Conservation (phyloP, 2,888 invertebrate species). For the Helobdella robusta region DNA sequence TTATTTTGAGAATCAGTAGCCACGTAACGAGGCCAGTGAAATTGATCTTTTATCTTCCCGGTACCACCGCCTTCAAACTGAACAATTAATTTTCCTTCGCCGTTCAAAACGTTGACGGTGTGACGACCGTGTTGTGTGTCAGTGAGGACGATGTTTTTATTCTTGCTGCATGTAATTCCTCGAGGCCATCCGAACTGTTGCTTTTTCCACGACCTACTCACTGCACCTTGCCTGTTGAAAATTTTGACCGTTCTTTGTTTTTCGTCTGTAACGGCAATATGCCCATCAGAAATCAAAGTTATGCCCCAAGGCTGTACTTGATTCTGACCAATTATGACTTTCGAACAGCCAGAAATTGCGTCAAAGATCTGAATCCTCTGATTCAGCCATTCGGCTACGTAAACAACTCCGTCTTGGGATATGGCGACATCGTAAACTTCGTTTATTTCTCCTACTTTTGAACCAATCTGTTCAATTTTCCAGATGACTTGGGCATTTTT, state of each 20-base stretch:
- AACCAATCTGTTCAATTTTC: constrained; percentile 32
- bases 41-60: constrained; percentile 47
- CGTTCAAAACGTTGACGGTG: constrained; percentile 34
- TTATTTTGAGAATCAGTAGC: constrained; percentile 47
- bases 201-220: constrained; percentile 36
- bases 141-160: constrained; percentile 48
- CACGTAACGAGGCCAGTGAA: constrained; percentile 52
- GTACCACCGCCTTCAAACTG: constrained; percentile 40
- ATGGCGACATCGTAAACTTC: constrained; percentile 34
- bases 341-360: constrained; percentile 34
- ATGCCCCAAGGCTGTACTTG: constrained; percentile 39
- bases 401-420: constrained; percentile 34
- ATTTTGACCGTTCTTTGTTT: constrained; percentile 37
- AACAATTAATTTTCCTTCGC: constrained; percentile 31
- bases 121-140: constrained; percentile 45
- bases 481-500: constrained; percentile 27
- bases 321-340: constrained; percentile 33
- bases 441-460: constrained; percentile 32
- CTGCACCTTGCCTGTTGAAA: constrained; percentile 34
- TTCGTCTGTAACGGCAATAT: constrained; percentile 38
- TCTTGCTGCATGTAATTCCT: constrained; percentile 40
- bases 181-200: constrained; percentile 38
- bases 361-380: constrained; percentile 38
- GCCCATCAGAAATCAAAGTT: constrained; percentile 34
- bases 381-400: constrained; percentile 41